Evolutionary conservation across 1,140 invertebrate genomes (phyloP).

Genomic region (Maniola jurtina): DNA sequence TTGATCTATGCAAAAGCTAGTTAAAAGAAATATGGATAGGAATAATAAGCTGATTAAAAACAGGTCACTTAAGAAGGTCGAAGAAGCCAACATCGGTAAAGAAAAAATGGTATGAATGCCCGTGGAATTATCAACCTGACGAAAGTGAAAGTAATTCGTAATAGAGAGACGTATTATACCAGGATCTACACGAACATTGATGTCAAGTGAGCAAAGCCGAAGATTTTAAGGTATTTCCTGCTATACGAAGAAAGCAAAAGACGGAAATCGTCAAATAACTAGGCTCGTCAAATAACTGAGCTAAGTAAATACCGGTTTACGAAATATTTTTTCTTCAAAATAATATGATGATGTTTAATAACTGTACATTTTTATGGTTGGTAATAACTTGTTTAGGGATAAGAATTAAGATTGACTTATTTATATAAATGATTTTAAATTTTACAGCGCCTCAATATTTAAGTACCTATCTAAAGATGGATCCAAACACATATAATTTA

Average conservation of each 20-base stretch:
- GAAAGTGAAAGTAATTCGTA: slow-evolving; percentile 11
- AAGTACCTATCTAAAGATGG: too few relatives aligned
- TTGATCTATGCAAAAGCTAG: too few relatives aligned
- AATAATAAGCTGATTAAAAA: neutral
- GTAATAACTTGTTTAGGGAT: too few relatives aligned
- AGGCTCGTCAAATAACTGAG: neutral
- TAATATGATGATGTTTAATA: neutral
- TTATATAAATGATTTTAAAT: too few relatives aligned
- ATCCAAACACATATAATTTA: too few relatives aligned
- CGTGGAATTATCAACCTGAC: neutral
- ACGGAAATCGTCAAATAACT: neutral
- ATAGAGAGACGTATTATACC: slow-evolving; percentile 13
- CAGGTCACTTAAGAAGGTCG: too few relatives aligned
- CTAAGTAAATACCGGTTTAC: neutral
- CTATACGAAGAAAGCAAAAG: neutral
- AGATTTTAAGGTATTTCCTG: slow-evolving; percentile 4
- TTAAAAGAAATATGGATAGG: neutral
- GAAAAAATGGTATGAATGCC: neutral
- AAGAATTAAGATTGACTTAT: too few relatives aligned
- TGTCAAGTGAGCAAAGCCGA: slow-evolving; percentile 1
- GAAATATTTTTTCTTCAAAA: neutral
- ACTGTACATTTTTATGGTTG: too few relatives aligned
- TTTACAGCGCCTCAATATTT: too few relatives aligned
- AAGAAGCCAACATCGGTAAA: neutral
- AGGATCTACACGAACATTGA: neutral